Evolutionary conservation across 23 tunicate genomes (phyloP).

Genomic region (Clavelina lepadiformis): DNA sequence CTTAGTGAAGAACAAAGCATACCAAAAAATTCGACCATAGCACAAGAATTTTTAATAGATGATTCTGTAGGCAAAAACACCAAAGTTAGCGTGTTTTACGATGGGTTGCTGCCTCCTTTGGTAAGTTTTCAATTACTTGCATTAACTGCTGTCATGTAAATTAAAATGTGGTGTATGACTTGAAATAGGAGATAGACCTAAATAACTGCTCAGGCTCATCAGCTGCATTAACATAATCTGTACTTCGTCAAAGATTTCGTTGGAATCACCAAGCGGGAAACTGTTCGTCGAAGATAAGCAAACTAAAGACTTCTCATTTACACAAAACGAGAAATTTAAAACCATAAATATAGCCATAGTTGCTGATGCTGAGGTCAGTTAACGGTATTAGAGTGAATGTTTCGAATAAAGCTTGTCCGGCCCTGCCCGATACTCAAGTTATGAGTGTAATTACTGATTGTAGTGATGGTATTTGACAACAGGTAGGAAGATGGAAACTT

Average conservation of each 20-base stretch:
- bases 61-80: conserved; percentile 62
- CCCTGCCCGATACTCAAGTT: conserved; percentile 7
- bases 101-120: conserved; percentile 14
- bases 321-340: conserved; percentile 13
- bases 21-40: conserved; percentile 22
- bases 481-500: conserved; percentile 56
- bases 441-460: no score
- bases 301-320: conserved; percentile 9
- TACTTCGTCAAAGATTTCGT: conserved; percentile 19
- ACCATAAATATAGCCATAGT: conserved; percentile 8
- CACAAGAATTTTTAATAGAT: conserved; percentile 55
- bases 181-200: no score
- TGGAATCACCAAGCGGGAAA: conserved; percentile 16
- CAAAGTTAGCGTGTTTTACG: conserved; percentile 49
- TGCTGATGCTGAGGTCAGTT: conserved; percentile 22
- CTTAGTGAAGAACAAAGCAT: conserved; percentile 35
- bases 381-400: no score
- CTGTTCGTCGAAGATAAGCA: conserved; percentile 9
- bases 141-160: no score
- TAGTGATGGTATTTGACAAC: no score
- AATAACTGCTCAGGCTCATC: no score
- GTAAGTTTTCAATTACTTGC: conserved; percentile 18
- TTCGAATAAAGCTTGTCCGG: no score
- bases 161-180: no score
- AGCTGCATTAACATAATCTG: no score